Evolutionary conservation across 2,888 invertebrate genomes (phyloP).

Genomic region (Monochamus alternatus): DNA sequence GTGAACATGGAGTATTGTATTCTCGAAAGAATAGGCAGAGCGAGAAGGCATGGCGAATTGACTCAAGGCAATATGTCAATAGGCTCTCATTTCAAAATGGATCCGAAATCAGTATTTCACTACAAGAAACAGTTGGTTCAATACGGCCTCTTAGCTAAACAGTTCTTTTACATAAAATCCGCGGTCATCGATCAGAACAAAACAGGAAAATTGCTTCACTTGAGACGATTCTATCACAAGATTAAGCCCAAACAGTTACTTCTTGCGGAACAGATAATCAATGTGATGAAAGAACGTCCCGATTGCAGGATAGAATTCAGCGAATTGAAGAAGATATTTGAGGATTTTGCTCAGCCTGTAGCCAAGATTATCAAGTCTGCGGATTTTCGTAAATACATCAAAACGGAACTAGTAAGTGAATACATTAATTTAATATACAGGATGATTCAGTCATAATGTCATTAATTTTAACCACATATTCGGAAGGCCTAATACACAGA

Average conservation of each 20-base stretch:
- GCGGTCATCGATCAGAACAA: conserved; percentile 67
- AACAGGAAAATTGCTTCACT: conserved; percentile 74
- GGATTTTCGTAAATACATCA: conserved; percentile 73
- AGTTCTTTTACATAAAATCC: conserved; percentile 74
- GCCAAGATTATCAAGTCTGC: conserved; percentile 73
- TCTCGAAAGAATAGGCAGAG: conserved; percentile 82
- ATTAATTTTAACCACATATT: too few species aligned
- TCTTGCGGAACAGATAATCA: conserved; percentile 74
- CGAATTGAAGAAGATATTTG: conserved; percentile 71
- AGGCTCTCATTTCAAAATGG: conserved; percentile 73
- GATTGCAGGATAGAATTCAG: conserved; percentile 72
- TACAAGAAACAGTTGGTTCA: conserved; percentile 76
- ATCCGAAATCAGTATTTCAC: conserved; percentile 78
- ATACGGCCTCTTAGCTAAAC: conserved; percentile 76
- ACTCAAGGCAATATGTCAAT: conserved; percentile 79
- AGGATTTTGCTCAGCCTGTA: conserved; percentile 54
- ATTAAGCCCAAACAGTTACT: conserved; percentile 73
- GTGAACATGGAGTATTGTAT: conserved; percentile 78
- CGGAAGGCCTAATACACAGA: too few species aligned
- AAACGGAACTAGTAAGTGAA: conserved; percentile 68
- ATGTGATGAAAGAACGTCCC: conserved; percentile 73
- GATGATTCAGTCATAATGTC: too few species aligned
- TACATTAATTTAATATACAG: not conserved
- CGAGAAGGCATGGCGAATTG: conserved; percentile 79
- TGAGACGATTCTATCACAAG: conserved; percentile 77